These are phyloP conservation scores for Propithecus coquereli DNA, from an alignment of 2,113 vertebrate genomes.

Conservation along the genomic window DNA sequence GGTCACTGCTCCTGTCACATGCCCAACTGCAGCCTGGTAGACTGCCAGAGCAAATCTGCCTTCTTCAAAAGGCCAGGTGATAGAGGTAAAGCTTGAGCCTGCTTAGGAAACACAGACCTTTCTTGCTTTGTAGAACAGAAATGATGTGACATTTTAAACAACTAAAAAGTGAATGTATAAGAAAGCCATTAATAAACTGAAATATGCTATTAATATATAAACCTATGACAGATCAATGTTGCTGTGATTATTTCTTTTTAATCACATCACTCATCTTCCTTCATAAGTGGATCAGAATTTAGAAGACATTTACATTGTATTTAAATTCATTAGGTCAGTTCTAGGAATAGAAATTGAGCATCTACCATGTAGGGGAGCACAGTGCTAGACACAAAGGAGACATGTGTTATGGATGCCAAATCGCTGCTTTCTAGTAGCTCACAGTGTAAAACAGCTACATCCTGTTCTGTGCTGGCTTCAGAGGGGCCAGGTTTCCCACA, in stretches of 20 bases:
- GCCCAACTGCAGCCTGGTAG: background rate
- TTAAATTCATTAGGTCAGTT: background rate
- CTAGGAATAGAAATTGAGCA: background rate
- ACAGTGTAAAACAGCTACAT: background rate
- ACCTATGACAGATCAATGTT: background rate
- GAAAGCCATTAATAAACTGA: background rate
- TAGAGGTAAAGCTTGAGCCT: background rate
- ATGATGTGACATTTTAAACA: background rate
- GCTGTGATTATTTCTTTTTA: background rate
- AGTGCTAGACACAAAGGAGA: background rate
- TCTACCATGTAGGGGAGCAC: background rate
- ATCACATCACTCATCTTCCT: background rate
- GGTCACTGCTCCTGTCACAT: background rate
- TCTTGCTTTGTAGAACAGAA: background rate
- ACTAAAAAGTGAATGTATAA: background rate
- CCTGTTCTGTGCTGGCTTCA: background rate
- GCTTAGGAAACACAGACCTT: background rate
- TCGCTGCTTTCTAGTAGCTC: background rate
- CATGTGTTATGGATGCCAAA: too few relatives aligned
- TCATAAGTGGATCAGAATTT: background rate
- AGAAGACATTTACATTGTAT: background rate
- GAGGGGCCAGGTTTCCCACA: background rate
- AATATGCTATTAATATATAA: background rate
- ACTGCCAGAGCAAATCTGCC: background rate
- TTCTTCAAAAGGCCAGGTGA: background rate